Conservation (phyloP, 2,888 invertebrate genomes). For the Watsonalla cultraria region DNA sequence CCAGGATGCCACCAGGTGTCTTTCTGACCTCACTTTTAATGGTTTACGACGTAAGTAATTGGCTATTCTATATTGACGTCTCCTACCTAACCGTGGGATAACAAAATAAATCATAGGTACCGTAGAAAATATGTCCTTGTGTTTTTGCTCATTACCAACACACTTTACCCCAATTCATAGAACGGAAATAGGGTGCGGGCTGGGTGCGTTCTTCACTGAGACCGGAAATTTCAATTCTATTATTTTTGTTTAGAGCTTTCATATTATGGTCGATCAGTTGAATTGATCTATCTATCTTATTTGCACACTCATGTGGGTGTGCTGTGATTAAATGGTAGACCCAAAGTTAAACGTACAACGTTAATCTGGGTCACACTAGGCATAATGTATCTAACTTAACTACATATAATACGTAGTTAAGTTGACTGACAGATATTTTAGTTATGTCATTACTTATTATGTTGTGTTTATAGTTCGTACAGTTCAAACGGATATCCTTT, state of each 20-base stretch:
- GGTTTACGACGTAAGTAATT: slow-evolving; percentile 40
- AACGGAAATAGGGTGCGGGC: slow-evolving; percentile 71
- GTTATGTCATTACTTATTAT: neutral
- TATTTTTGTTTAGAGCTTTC: slow-evolving; percentile 28
- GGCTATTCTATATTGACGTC: slow-evolving; percentile 28
- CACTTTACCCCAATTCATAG: slow-evolving; percentile 55
- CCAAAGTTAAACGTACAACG: neutral
- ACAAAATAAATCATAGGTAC: slow-evolving; percentile 10
- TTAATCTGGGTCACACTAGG: neutral
- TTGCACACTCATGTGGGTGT: no score
- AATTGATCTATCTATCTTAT: neutral
- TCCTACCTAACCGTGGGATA: slow-evolving; percentile 25
- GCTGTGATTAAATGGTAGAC: no score
- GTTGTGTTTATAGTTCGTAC: slow-evolving; percentile 28
- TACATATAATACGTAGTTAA: no score
- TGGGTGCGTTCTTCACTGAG: slow-evolving; percentile 65
- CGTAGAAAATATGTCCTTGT: slow-evolving; percentile 38
- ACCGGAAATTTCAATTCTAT: slow-evolving; percentile 56
- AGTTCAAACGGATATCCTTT: slow-evolving; percentile 74
- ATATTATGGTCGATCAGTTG: slow-evolving; percentile 5
- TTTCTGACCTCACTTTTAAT: slow-evolving; percentile 40
- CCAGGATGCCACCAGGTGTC: slow-evolving; percentile 47
- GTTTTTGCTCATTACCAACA: slow-evolving; percentile 51
- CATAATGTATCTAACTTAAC: no score
- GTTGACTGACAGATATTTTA: slow-evolving; percentile 5